Conservation (phyloP, 2,888 invertebrate genomes). For the Heliothis peltigera region DNA sequence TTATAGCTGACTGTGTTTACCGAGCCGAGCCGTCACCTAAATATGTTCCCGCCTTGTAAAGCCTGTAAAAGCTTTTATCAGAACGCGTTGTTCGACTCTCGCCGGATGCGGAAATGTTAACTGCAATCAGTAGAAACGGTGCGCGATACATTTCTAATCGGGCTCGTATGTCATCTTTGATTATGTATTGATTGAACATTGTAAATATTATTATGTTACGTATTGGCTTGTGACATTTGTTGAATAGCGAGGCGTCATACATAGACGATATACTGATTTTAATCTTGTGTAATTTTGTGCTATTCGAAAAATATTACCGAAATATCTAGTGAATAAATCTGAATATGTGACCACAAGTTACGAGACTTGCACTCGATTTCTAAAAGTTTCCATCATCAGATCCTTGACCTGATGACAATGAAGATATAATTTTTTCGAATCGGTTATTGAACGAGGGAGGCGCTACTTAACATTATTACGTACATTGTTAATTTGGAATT, state of each 20-base stretch:
- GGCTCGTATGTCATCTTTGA: constrained; percentile 33
- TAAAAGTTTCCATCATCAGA: no score
- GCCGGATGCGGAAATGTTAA: constrained; percentile 74
- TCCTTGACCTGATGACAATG: no score
- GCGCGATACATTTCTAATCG: constrained; percentile 56
- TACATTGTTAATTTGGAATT: constrained; percentile 2
- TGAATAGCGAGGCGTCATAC: constrained; percentile 17
- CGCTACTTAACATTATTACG: no score
- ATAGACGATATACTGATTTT: background rate
- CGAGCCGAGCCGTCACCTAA: constrained; percentile 68
- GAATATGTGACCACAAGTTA: no score
- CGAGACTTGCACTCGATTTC: no score
- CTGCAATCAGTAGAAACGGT: constrained; percentile 68
- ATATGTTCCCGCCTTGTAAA: constrained; percentile 65
- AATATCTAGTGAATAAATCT: background rate
- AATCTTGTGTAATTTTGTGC: background rate
- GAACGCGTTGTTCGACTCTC: constrained; percentile 48
- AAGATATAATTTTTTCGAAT: no score
- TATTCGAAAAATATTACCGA: background rate
- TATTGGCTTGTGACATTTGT: constrained; percentile 28
- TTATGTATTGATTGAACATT: constrained; percentile 29
- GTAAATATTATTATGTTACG: constrained; percentile 39
- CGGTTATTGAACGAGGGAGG: no score
- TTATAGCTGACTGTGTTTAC: constrained; percentile 78
- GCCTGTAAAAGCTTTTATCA: constrained; percentile 67